These are phyloP conservation scores for Brachyistius frenatus DNA, from an alignment of 2,113 vertebrate genomes.

Conservation along the genomic window DNA sequence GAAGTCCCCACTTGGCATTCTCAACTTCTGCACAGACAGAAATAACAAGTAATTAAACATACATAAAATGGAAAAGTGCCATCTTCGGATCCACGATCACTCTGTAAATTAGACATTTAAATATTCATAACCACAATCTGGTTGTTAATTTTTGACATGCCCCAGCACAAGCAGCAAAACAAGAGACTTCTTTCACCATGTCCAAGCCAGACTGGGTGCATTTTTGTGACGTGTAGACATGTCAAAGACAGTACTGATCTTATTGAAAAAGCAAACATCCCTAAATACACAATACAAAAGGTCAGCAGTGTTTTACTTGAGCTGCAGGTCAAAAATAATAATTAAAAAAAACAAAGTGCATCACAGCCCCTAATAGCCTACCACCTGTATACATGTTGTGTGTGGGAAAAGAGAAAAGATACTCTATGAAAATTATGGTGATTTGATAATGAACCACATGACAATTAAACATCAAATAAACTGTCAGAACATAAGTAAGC, in stretches of 20 bases:
- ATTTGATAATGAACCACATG: too few relatives aligned
- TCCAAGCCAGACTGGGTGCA: background rate
- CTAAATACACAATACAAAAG: conserved; percentile 39
- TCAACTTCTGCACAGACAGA: conserved; percentile 88
- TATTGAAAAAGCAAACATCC: conserved; percentile 46
- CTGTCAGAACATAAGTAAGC: too few relatives aligned
- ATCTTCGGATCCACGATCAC: background rate
- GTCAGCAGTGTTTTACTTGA: conserved; percentile 43
- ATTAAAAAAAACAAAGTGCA: conserved; percentile 20
- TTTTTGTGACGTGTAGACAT: conserved; percentile 1
- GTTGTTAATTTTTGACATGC: background rate
- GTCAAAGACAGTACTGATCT: conserved; percentile 15
- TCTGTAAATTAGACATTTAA: background rate
- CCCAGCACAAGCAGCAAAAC: background rate
- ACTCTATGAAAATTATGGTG: background rate
- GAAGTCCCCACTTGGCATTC: conserved; percentile 90
- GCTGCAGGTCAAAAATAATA: conserved; percentile 9
- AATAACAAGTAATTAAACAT: conserved; percentile 6
- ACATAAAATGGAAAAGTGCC: background rate
- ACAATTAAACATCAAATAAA: too few relatives aligned
- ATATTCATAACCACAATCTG: background rate
- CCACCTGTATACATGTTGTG: conserved; percentile 8
- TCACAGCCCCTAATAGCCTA: conserved; percentile 29
- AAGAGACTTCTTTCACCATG: background rate
- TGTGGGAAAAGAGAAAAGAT: background rate